Base-by-base conservation (phyloP, 2,797 vertebrate species). In the Helarctos malayanus region DNA sequence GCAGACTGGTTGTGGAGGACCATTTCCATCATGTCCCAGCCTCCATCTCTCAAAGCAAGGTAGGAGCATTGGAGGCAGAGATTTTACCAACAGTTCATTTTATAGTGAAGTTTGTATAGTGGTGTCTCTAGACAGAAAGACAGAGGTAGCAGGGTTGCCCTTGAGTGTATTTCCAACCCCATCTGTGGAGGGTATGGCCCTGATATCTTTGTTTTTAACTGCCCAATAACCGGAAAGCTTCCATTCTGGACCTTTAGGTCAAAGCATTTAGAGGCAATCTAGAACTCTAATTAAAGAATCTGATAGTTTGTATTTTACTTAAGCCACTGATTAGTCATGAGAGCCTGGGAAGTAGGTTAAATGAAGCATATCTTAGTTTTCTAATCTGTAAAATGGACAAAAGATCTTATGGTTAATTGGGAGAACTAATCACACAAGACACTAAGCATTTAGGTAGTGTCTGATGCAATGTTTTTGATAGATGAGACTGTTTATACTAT, bases 221-320 rank as follows among this genome's bases (percentile, higher is more conserved):
- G 4, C 21, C 27, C 41, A 65, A 21, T 84, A 81, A 93, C 38
- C 11, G 45, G 29, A 93, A 89, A 93, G 32, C 16, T 52, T 87
- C 23, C 68, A n/a, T 82, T 93, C 29, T 78, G 57, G 80, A 56
- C 5, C 25, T 56, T 23, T 57, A 91, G 9, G 61, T 80, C 54
- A 89, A 97, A 93, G 16, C 15, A 41, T 81, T 85, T 88, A 83
- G 27, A 89, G 54, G 19, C 54, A 11, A 13, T 85, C 11, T 89
- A 94, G 45, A 85, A 29, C 63, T 85, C 29, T 86, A 35, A 63
- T 61, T 63, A 32, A 78, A 82, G 7, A 94, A 38, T 84, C 21
- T 90, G 59, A 69, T 91, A 38, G 45, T 49, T 95, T 97, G 18
- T 78, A 49, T 94, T 93, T 97, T 91, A 94, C 18, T 79, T 71